Evolutionary conservation across 2,113 vertebrate genomes (phyloP).

Genomic region (Vicugna pacos): DNA sequence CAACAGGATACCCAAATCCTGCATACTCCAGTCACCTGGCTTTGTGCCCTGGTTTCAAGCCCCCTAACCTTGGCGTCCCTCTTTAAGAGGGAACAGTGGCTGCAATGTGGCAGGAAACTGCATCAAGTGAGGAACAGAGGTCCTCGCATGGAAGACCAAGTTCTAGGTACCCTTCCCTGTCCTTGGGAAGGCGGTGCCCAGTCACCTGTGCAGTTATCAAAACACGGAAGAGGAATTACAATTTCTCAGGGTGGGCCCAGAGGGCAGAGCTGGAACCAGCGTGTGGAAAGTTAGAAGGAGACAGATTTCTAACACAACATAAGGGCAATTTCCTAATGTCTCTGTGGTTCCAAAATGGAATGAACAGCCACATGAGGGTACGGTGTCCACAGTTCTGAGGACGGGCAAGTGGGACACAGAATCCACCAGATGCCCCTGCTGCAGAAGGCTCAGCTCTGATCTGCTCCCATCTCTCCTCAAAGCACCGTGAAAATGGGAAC

Average conservation of each 20-base stretch:
- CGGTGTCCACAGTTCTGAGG: fast-evolving
- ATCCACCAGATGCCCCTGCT: too few relatives aligned
- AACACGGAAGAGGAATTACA: too few relatives aligned
- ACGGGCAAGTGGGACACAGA: background rate
- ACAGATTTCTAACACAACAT: background rate
- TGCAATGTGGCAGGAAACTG: background rate
- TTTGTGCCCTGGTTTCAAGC: background rate
- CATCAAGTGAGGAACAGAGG: background rate
- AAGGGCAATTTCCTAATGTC: background rate
- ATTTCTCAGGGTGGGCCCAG: background rate
- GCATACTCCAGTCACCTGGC: background rate
- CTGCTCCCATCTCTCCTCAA: fast-evolving
- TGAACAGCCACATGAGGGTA: fast-evolving
- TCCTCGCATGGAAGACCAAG: background rate
- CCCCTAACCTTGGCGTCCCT: background rate
- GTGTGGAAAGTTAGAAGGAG: fast-evolving
- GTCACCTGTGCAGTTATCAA: background rate
- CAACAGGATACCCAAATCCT: fast-evolving
- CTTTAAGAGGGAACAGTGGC: background rate
- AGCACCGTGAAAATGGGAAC: fast-evolving
- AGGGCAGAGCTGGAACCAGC: background rate
- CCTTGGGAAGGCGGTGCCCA: background rate
- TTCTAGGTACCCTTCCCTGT: background rate
- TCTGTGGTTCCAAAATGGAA: background rate
- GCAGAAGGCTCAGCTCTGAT: background rate